phyloP scores from a whole-genome alignment of 37 sponge, comb jelly and placozoan species.

The Mnemiopsis leidyi region DNA sequence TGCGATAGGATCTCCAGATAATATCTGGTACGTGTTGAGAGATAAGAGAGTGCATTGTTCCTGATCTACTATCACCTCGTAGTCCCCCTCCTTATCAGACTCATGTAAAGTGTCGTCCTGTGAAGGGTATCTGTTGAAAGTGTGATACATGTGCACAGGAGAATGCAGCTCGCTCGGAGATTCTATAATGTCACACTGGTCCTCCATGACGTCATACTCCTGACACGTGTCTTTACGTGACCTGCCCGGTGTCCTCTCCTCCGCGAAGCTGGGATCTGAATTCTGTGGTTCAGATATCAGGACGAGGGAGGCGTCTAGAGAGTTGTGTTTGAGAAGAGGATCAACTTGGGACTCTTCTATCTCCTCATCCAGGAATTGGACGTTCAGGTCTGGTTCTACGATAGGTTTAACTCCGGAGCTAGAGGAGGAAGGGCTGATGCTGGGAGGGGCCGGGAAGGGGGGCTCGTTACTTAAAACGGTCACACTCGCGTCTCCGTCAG shows the following conservation, averaged over 20 bases:
- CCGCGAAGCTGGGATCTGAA: not conserved
- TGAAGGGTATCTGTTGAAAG: slow-evolving; percentile 57
- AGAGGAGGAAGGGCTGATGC: not conserved
- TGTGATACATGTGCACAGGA: slow-evolving; percentile 36
- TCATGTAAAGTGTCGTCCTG: slow-evolving; percentile 27
- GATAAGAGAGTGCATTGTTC: not conserved
- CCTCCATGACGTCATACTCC: slow-evolving; percentile 64
- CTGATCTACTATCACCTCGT: slow-evolving; percentile 26
- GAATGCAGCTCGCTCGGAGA: not conserved
- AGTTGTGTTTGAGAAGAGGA: not conserved
- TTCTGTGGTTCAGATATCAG: not conserved
- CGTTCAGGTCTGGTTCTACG: not conserved
- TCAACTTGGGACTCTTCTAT: not conserved
- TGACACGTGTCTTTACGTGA: not conserved
- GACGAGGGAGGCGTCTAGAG: not conserved
- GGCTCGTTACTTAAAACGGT: not conserved
- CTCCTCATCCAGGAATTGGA: not conserved
- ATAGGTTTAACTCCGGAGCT: not conserved
- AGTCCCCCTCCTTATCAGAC: slow-evolving; percentile 16
- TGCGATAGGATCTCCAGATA: slow-evolving; percentile 48
- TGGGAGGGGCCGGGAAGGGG: not conserved
- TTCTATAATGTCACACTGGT: slow-evolving; percentile 47
- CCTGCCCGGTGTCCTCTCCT: not conserved
- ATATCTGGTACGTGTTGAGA: slow-evolving; percentile 57
- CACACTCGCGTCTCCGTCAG: not conserved